Base-by-base conservation (phyloP, 64 coral and sea anemone species). In the Anthopleura sola region DNA sequence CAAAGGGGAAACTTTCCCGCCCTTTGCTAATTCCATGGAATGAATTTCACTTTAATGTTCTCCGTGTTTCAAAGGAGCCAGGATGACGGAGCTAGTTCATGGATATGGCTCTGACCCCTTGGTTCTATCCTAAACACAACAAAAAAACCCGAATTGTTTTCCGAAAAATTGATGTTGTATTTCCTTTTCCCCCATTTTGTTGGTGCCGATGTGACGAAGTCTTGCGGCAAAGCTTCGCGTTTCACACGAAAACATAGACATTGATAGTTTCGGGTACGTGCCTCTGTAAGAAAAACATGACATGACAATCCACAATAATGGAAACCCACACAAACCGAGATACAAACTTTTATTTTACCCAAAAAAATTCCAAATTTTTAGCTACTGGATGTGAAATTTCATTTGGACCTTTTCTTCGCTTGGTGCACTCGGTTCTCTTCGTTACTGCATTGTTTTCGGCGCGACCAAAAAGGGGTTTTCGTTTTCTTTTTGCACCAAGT, bases 201-300 rank as follows among this genome's bases (percentile, higher is more conserved):
- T 79, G 76, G 76, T 79, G 76, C 76, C 76, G 76, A 38, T 79
- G 44, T 44, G 76, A n/a, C 76, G 66, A 71, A 71, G 66, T 71
- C 66, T 71, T 71, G 66, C 66, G 66, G 31, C 66, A 71, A 71
- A 34, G 66, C 66, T 71, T 34, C 66, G 66, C 13, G 12, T 34
- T 71, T 71, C 12, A 16, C 66, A 71, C 29, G 66, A 71, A 71
- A 71, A 71, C 66, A 68, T 68, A 32, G 66, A 28, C 9, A 71
- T 71, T 32, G 66, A 71, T 71, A 15, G 3, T n/a, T 71, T 34
- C 31, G 2, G 2, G 66, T 33, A 32, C 31, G 66, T 71, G 66
- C 13, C 0, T 32, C 66, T 71, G 13, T 32, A 34, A 34, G 31
- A 71, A 71, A 12, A 71, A 71, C 66, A 71, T 34, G 29, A 33